phyloP scores from a whole-genome alignment of 2,888 invertebrate genomes.

The Branchellion lobata region DNA sequence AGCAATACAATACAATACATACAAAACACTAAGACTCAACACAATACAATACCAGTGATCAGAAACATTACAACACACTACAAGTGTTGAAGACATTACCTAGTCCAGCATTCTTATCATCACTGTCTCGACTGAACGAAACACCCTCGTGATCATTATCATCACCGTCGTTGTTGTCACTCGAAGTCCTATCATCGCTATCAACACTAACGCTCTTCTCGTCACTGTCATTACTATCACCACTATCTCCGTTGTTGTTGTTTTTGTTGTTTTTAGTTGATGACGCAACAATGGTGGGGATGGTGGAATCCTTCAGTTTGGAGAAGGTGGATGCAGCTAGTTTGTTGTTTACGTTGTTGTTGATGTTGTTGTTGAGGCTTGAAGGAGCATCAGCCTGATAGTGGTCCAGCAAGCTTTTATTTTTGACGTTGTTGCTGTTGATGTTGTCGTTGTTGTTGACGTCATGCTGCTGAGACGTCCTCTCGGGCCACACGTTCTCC shows the following conservation, averaged over 20 bases:
- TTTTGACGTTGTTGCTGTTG: neutral
- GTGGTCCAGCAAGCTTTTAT: neutral
- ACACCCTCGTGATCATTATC: neutral
- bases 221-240: conserved; percentile 7
- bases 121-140: conserved; percentile 6
- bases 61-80: no score
- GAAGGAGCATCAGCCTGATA: neutral
- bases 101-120: neutral
- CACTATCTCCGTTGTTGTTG: neutral
- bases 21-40: no score
- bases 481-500: neutral
- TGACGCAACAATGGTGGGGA: neutral
- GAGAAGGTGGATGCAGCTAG: neutral
- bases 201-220: neutral
- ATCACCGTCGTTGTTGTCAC: neutral
- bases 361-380: neutral
- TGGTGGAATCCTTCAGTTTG: no score
- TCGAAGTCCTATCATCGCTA: neutral
- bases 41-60: no score
- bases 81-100: no score
- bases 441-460: neutral
- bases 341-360: neutral
- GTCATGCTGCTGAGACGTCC: conserved; percentile 3
- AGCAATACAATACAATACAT: no score
- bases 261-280: no score